Percentiles rank a stretch among this genome's conserved stretches.
These are phyloP conservation scores for Engraulis encrasicolus DNA, from an alignment of 2,113 vertebrate species.

Conservation along the genomic window DNA sequence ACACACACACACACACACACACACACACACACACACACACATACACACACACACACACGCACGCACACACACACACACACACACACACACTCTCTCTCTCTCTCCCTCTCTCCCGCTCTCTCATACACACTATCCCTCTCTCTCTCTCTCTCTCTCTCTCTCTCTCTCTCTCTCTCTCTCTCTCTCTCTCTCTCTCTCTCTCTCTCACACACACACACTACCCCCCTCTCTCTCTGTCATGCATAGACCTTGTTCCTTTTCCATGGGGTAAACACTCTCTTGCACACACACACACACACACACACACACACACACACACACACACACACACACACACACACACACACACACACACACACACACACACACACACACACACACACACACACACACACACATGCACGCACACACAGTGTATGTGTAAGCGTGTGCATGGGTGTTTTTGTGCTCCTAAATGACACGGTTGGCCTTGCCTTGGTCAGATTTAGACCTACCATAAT, in stretches of 20 bases:
- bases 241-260: background rate
- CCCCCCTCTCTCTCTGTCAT: background rate
- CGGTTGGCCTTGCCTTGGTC: background rate
- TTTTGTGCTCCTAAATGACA: background rate
- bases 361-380: slow-evolving; percentile 63
- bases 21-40: slow-evolving; percentile 7
- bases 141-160: background rate
- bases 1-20: background rate
- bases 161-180: background rate
- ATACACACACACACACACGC: slow-evolving; percentile 7
- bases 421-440: background rate
- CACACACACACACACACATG: slow-evolving; percentile 57
- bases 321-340: slow-evolving; percentile 46
- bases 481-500: slow-evolving; percentile 29
- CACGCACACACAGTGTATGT: slow-evolving; percentile 46
- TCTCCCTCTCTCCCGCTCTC: too few species aligned
- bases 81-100: background rate
- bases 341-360: slow-evolving; percentile 35
- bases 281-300: slow-evolving; percentile 27
- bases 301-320: slow-evolving; percentile 36
- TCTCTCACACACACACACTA: slow-evolving; percentile 37
- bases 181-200: slow-evolving; percentile 57
- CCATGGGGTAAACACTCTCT: background rate
- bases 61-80: background rate
- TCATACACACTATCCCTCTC: background rate